phyloP scores from a whole-genome alignment of 2,113 vertebrate species.

The Sus scrofa region T2T-Sscrofa CM000820.6:39034001-39034500 shows the following conservation, averaged over 20 bases:
- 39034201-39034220: not conserved
- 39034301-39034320: not conserved
- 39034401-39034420: not conserved
- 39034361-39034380: not conserved
- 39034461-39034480: not conserved
- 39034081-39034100: not conserved
- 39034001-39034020: too few relatives aligned
- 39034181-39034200: too few relatives aligned
- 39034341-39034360: not conserved
- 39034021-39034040: accelerated
- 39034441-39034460: not conserved
- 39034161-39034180: not conserved
- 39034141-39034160: not conserved
- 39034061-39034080: too few relatives aligned
- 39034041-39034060: not conserved
- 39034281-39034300: not conserved
- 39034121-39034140: not conserved
- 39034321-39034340: not conserved
- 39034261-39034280: not conserved
- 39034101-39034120: not conserved
- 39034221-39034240: not conserved
- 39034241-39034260: not conserved
- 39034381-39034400: not conserved
- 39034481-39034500: not conserved
- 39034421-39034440: too few relatives aligned